Evolutionary conservation across 2,888 invertebrate genomes (phyloP).

Genomic region (Tridacna crocea): DNA sequence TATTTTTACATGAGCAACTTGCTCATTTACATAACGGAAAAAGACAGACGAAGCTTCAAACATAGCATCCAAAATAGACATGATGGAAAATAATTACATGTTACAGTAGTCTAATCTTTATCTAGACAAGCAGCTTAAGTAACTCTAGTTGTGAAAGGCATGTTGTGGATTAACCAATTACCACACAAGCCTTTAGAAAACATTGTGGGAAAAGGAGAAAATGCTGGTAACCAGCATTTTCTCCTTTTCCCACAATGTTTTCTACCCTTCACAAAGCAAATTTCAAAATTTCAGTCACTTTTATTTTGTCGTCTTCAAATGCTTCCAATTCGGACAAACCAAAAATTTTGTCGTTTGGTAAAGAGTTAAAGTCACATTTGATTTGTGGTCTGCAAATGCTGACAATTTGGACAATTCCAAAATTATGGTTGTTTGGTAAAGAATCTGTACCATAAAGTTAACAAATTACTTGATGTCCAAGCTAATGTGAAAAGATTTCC

Average conservation of each 20-base stretch:
- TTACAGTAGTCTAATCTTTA: too few species aligned
- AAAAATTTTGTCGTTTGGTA: not conserved
- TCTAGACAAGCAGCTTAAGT: too few species aligned
- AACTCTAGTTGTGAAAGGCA: not conserved
- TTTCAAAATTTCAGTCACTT: too few species aligned
- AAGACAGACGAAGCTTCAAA: too few species aligned
- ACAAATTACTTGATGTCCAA: not conserved
- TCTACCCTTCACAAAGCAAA: not conserved
- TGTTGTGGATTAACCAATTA: not conserved
- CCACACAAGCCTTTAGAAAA: not conserved
- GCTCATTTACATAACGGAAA: too few species aligned
- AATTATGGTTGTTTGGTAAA: not conserved
- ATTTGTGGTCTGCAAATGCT: not conserved
- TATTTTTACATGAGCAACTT: too few species aligned
- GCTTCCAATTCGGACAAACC: not conserved
- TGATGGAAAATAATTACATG: not conserved
- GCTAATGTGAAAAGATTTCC: not conserved
- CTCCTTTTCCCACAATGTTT: slow-evolving; percentile 2
- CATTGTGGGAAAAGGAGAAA: slow-evolving; percentile 12
- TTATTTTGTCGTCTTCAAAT: not conserved
- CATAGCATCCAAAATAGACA: too few species aligned
- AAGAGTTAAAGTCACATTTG: not conserved
- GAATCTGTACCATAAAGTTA: too few species aligned
- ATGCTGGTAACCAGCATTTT: slow-evolving; percentile 5
- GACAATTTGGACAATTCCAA: not conserved